Conservation (phyloP, 2,113 vertebrate genomes). For the Pachypanchax playfairii region DNA sequence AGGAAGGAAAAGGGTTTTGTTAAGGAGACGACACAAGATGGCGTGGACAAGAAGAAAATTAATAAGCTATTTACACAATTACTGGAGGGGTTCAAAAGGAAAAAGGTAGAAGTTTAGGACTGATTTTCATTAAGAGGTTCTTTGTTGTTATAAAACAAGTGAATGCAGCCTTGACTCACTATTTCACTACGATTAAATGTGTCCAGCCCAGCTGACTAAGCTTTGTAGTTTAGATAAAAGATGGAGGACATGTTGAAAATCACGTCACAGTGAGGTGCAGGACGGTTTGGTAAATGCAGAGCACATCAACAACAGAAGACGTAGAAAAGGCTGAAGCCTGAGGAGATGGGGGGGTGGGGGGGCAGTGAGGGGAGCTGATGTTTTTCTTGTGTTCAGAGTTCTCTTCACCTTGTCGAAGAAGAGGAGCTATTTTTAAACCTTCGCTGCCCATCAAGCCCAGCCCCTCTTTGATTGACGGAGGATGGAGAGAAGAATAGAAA, state of each 20-base stretch:
- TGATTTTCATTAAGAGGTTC: too few species aligned
- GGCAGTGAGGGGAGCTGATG: conserved; percentile 36
- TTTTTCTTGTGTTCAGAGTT: conserved; percentile 68
- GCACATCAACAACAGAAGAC: not conserved
- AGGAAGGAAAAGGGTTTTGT: too few species aligned
- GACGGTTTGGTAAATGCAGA: not conserved
- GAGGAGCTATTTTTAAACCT: conserved; percentile 84
- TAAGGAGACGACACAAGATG: too few species aligned
- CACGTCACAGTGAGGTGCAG: too few species aligned
- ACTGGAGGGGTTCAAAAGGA: too few species aligned
- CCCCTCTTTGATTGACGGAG: conserved; percentile 76
- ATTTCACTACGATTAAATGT: not conserved
- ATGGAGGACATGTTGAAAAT: not conserved
- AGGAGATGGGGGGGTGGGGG: too few species aligned
- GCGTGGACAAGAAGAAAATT: too few species aligned
- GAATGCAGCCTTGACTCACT: not conserved
- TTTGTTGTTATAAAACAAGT: not conserved
- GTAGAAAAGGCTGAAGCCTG: not conserved
- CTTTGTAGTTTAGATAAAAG: not conserved
- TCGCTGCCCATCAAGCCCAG: conserved; percentile 84
- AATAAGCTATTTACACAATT: too few species aligned
- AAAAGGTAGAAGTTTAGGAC: too few species aligned
- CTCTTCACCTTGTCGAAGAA: conserved; percentile 84
- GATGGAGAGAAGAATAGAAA: not conserved
- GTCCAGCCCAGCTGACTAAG: not conserved